phyloP scores from a whole-genome alignment of 1,140 invertebrate species.

The Pararge aegeria region DNA sequence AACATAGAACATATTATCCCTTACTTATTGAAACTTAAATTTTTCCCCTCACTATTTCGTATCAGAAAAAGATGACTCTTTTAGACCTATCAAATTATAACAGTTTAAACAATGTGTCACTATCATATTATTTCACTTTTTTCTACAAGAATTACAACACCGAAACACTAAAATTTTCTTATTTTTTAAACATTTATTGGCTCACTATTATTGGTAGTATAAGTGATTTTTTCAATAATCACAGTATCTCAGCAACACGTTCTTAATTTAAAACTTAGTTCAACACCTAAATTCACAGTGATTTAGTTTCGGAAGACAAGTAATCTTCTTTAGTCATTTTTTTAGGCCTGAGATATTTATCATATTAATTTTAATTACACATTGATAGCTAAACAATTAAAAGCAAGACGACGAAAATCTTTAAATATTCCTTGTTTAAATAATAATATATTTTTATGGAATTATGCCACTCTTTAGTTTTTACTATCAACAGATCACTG shows the following conservation, averaged over 20 bases:
- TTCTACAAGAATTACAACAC: constrained; percentile 7
- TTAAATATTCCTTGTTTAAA: neutral
- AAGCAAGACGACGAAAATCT: neutral
- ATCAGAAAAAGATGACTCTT: neutral
- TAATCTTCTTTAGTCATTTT: constrained; percentile 3
- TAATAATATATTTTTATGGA: neutral
- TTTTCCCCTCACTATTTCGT: too few relatives aligned
- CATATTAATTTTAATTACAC: neutral
- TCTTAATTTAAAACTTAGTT: neutral
- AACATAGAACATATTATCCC: too few relatives aligned
- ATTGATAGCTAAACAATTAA: neutral
- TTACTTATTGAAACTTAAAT: too few relatives aligned
- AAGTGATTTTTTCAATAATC: constrained; percentile 28
- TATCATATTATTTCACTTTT: neutral
- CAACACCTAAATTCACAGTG: neutral
- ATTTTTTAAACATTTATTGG: constrained; percentile 30
- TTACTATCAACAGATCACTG: too few relatives aligned
- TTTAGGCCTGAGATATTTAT: constrained; percentile 8
- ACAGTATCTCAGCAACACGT: neutral
- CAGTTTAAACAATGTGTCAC: neutral
- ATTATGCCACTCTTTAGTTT: too few relatives aligned
- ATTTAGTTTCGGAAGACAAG: constrained; percentile 9
- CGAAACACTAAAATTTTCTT: constrained; percentile 24
- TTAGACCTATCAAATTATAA: neutral
- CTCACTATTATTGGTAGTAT: constrained; percentile 37